Percentiles rank a stretch among this genome's conserved stretches.
These are phyloP conservation scores for Poeciliopsis gracilis DNA, from an alignment of 2,797 vertebrate species.

Conservation along the genomic window DNA sequence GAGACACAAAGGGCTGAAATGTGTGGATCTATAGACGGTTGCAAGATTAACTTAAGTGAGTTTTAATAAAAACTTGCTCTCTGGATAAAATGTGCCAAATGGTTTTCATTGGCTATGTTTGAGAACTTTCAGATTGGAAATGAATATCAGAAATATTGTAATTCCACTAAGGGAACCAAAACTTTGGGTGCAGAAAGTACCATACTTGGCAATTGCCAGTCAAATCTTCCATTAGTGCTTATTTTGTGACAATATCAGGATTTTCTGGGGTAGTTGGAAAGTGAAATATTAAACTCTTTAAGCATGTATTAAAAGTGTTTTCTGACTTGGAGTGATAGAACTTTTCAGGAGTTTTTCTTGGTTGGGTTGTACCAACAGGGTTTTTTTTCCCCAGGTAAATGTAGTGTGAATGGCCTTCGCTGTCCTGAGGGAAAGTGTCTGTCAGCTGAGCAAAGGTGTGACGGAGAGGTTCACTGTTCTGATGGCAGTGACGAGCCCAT, in stretches of 20 bases:
- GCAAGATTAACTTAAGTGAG: too few species aligned
- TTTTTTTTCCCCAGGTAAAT: constrained; percentile 50
- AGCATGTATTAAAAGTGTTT: not conserved
- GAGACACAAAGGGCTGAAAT: not conserved
- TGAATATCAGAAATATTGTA: not conserved
- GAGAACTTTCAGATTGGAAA: not conserved
- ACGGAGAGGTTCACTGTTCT: constrained; percentile 80
- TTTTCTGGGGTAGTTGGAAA: not conserved
- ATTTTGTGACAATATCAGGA: not conserved
- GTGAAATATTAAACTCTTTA: not conserved
- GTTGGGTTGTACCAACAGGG: not conserved
- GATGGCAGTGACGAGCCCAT: constrained; percentile 87
- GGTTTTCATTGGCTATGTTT: not conserved
- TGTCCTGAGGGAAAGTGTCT: constrained; percentile 86
- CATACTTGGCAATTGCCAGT: not conserved
- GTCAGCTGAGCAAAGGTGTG: constrained; percentile 79
- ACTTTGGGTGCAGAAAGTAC: not conserved
- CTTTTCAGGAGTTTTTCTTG: not conserved
- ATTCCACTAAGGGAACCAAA: not conserved
- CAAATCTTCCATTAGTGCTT: not conserved
- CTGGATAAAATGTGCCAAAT: not conserved
- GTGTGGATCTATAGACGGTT: not conserved
- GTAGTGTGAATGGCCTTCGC: constrained; percentile 52
- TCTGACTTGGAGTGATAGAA: not conserved
- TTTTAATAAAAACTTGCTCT: not conserved